Conservation (phyloP, 2,113 vertebrate species). For the Sorex araneus region DNA sequence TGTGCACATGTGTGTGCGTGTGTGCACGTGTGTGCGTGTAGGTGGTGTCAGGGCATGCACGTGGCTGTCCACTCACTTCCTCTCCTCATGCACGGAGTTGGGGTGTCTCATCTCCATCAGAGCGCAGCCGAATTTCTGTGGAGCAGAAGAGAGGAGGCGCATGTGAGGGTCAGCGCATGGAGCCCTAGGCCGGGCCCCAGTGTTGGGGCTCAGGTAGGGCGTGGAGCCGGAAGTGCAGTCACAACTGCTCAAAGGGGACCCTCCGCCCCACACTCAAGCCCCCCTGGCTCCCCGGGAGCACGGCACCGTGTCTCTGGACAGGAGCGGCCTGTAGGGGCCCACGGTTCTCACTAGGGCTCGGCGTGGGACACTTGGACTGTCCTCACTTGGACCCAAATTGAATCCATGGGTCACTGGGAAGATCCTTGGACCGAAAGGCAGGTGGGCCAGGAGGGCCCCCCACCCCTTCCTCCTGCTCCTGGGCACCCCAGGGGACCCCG, state of each 20-base stretch:
- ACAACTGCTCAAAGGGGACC: no score
- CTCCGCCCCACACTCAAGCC: no score
- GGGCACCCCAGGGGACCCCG: rapidly evolving
- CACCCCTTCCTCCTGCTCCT: rapidly evolving
- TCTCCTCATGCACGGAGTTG: slow-evolving; percentile 95
- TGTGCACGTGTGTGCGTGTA: no score
- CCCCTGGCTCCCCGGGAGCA: not conserved
- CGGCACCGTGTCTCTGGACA: not conserved
- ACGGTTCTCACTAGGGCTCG: not conserved
- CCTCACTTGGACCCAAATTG: not conserved
- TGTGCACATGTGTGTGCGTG: no score
- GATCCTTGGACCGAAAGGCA: not conserved
- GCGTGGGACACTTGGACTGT: not conserved
- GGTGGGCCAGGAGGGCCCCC: rapidly evolving
- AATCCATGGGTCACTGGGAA: not conserved
- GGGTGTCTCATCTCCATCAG: slow-evolving; percentile 99
- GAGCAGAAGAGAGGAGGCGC: not conserved
- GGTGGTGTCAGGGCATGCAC: not conserved
- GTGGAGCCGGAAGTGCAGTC: not conserved
- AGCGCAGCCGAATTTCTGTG: slow-evolving; percentile 96
- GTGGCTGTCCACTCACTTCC: slow-evolving; percentile 91
- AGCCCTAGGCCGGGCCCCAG: not conserved
- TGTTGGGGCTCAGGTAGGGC: not conserved
- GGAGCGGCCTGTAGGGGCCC: not conserved
- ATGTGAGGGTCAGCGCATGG: rapidly evolving